Evolutionary conservation across 2,888 invertebrate species (phyloP).

Genomic region (Hemaris fuciformis): DNA sequence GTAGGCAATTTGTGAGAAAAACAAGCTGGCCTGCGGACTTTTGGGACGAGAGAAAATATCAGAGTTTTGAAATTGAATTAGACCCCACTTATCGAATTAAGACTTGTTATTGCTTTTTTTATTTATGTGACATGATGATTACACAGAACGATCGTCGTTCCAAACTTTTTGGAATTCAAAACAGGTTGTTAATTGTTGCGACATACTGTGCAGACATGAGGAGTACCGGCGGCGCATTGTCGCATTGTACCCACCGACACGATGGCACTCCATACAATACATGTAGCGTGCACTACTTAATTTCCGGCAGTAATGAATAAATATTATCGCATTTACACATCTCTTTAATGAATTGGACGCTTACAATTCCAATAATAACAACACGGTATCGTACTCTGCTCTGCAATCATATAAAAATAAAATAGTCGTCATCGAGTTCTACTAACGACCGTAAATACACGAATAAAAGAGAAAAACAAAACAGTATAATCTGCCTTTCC

Average conservation of each 20-base stretch:
- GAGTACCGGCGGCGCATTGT: conserved; percentile 11
- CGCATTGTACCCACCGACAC: conserved; percentile 24
- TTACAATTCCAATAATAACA: background rate
- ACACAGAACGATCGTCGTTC: conserved; percentile 26
- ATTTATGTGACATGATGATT: conserved; percentile 34
- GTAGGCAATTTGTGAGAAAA: conserved; percentile 14
- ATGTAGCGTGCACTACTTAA: conserved; percentile 39
- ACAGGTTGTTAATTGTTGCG: conserved; percentile 28
- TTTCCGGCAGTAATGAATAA: conserved; percentile 28
- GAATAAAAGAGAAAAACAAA: background rate
- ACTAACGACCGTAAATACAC: background rate
- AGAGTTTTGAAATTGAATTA: conserved; percentile 34
- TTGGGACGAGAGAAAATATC: conserved; percentile 19
- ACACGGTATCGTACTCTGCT: background rate
- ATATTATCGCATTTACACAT: background rate
- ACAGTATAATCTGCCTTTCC: conserved; percentile 8
- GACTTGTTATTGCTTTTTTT: conserved; percentile 32
- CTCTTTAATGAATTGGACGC: background rate
- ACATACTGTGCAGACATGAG: conserved; percentile 22
- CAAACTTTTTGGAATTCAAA: conserved; percentile 38
- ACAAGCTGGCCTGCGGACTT: conserved; percentile 17
- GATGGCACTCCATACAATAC: conserved; percentile 32
- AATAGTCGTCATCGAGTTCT: background rate
- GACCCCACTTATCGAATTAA: conserved; percentile 43
- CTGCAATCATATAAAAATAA: background rate